phyloP scores from a whole-genome alignment of 1,140 invertebrate genomes.

The Drosophila willistoni region DNA sequence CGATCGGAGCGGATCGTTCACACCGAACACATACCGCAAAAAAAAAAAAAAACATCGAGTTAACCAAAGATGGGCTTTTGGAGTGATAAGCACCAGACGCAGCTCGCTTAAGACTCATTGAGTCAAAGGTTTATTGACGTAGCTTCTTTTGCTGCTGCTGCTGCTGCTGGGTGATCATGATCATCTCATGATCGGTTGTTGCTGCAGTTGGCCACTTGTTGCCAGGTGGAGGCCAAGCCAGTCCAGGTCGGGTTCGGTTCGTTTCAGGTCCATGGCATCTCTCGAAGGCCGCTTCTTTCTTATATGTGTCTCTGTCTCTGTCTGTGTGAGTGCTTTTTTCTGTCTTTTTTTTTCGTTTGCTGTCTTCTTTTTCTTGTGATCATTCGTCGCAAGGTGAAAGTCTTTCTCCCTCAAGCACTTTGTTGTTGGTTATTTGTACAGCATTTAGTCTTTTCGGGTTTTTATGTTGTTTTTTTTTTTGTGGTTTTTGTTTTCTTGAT shows the following conservation, averaged over 20 bases:
- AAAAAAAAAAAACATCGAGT: slow-evolving; percentile 40
- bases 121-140: slow-evolving; percentile 78
- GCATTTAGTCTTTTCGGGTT: slow-evolving; percentile 71
- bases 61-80: slow-evolving; percentile 15
- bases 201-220: slow-evolving; percentile 56
- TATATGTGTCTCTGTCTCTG: slow-evolving; percentile 18
- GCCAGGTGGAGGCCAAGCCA: slow-evolving; percentile 44
- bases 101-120: slow-evolving; percentile 54
- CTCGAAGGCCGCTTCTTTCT: slow-evolving; percentile 67
- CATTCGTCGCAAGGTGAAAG: slow-evolving; percentile 74
- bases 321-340: slow-evolving; percentile 21
- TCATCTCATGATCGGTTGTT: slow-evolving; percentile 36
- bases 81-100: slow-evolving; percentile 60
- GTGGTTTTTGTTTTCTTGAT: too few species aligned
- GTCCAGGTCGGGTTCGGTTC: slow-evolving; percentile 28
- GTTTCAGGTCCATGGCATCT: slow-evolving; percentile 60
- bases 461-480: slow-evolving; percentile 52
- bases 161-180: slow-evolving; percentile 25
- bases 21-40: slow-evolving; percentile 15
- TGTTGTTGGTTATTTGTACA: slow-evolving; percentile 76
- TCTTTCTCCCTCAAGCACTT: slow-evolving; percentile 76
- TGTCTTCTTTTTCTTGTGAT: slow-evolving; percentile 44
- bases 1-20: slow-evolving; percentile 9
- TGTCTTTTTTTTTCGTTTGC: slow-evolving; percentile 9
- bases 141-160: slow-evolving; percentile 42